Evolutionary conservation across 2,113 vertebrate species (phyloP), one percentile per base, ranked within the genome.

Genomic region (Rhodinocichla rosea): DNA sequence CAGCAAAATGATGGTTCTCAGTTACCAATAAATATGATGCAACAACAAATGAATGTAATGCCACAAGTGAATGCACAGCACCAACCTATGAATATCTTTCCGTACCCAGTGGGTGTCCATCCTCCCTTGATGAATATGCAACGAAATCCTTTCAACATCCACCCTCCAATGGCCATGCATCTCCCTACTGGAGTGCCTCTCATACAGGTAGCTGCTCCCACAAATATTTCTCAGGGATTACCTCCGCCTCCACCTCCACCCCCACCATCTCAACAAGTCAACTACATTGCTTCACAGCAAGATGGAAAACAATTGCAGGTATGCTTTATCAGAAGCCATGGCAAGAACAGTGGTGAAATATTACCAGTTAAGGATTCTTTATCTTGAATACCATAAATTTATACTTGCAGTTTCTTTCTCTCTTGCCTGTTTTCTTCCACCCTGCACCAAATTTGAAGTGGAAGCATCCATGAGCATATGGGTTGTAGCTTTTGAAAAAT

Each of bases 221-320:
- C 98, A 21, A 97, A 82, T 92, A 90, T 98, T 83, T 97, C 98
- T 96, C 99, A 99, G 98, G 99, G 98, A 96, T 98, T 98, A 60
- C 99, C 99, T 2, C 99, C 99, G 1, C 99, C 99, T 20, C 99
- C 99, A 20, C 99, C 99, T 15, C 99, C 99, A 2, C 99, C 99
- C 52, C 99, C 99, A 27, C 99, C 99, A 85, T 98, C 99, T 94
- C 99, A 99, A 67, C 99, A 99, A 94, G 97, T 98, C 92, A 98
- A 65, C 97, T 98, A 99, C 93, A 94, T 98, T 64, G 97, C 98
- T 62, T 97, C 98, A 84, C 99, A 98, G 40, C 96, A 98, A 40
- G 99, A 99, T 28, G 98, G 98, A 87, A 98, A 98, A 80, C 97
- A 97, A 6, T 77, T 98, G 90, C 99, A 99, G 99, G 99, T 99